A percentile compares a stretch with the other conserved stretches of the same genome.
These are phyloP conservation scores for Trichogramma dendrolimi DNA, from an alignment of 2,888 invertebrate genomes.

Conservation along the genomic window DNA sequence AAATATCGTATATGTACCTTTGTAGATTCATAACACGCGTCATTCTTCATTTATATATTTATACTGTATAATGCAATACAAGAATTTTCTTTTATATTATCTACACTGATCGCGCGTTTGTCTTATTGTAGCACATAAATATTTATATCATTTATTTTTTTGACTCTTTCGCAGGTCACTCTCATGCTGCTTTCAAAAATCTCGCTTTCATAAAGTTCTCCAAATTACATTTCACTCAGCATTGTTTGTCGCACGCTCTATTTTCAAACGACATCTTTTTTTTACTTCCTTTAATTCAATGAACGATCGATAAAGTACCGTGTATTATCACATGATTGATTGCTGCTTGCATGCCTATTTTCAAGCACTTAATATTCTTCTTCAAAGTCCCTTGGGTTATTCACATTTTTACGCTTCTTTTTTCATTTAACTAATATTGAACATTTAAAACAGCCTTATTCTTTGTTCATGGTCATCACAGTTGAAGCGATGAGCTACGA, in stretches of 20 bases:
- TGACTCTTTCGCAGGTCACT: too few relatives aligned
- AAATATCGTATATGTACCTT: conserved; percentile 39
- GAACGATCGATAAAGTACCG: not conserved
- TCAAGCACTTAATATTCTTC: conserved; percentile 7
- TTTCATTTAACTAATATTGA: conserved; percentile 26
- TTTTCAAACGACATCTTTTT: conserved; percentile 7
- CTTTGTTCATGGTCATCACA: not conserved
- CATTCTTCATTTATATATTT: conserved; percentile 30
- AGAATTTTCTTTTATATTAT: too few relatives aligned
- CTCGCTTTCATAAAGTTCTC: too few relatives aligned
- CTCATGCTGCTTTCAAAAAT: too few relatives aligned
- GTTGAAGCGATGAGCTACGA: not conserved
- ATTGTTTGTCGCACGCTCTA: conserved; percentile 9
- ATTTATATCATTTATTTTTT: too few relatives aligned
- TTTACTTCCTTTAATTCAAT: too few relatives aligned
- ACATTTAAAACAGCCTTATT: conserved; percentile 20
- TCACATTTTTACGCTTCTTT: conserved; percentile 11
- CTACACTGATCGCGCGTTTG: too few relatives aligned
- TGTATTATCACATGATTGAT: conserved; percentile 49
- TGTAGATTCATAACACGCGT: conserved; percentile 33
- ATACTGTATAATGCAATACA: not conserved
- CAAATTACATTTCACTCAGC: not conserved
- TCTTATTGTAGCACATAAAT: too few relatives aligned
- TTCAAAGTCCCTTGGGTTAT: conserved; percentile 5
- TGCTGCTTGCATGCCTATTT: conserved; percentile 39